Evolutionary conservation across 2,888 invertebrate species (phyloP).

Genomic region (Synergus japonicus): DNA sequence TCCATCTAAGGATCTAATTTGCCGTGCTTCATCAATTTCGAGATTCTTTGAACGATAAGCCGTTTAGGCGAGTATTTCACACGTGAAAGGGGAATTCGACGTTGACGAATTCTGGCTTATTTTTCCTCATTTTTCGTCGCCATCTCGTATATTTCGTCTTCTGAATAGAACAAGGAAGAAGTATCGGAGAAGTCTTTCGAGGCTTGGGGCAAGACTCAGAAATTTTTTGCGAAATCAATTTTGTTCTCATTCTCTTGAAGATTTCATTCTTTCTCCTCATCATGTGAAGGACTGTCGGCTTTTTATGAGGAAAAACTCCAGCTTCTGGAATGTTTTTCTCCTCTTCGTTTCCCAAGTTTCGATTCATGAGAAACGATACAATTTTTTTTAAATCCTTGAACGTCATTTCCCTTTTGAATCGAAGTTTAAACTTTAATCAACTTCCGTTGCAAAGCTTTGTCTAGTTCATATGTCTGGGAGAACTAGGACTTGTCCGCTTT

Average conservation of each 20-base stretch:
- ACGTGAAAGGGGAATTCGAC: background rate
- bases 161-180: constrained; percentile 11
- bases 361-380: background rate
- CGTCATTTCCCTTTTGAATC: background rate
- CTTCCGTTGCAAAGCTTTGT: background rate
- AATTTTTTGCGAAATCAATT: constrained; percentile 20
- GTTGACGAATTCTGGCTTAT: constrained; percentile 12
- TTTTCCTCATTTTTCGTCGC: constrained; percentile 25
- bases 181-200: constrained; percentile 32
- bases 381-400: background rate
- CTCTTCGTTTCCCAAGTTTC: background rate
- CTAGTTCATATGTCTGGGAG: background rate
- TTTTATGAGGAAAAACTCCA: background rate
- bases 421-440: background rate
- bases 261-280: background rate
- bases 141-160: constrained; percentile 34
- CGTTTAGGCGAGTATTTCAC: constrained; percentile 8
- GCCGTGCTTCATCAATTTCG: constrained; percentile 1
- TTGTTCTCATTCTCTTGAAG: background rate
- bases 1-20: constrained; percentile 8
- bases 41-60: background rate
- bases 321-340: background rate
- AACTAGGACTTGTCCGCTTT: constrained; percentile 73
- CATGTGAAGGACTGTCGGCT: background rate
- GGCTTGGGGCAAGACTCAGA: background rate